Base-by-base conservation (phyloP, 1,140 invertebrate species). In the Caenorhabditis briggsae region DNA sequence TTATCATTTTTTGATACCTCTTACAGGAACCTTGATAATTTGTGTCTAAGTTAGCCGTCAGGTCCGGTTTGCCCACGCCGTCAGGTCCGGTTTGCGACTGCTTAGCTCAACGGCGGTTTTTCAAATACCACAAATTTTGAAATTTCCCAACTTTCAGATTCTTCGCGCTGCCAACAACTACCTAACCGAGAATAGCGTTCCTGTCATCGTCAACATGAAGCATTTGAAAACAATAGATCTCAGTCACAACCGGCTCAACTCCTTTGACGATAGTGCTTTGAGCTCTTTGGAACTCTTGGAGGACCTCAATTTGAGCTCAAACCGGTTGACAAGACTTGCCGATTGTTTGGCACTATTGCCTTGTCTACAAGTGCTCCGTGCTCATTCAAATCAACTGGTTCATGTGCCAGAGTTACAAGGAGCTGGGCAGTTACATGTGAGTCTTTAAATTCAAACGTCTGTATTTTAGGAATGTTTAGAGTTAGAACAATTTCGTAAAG, bases 181-280 rank as follows among this genome's bases (percentile, higher is more conserved):
- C 33, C 55, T 87, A 25, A 65, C 83, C 65, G 86, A 87, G 65
- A 64, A 59, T 20, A 82, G 65, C 23, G 83, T 87, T 9, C 70
- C 82, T 8, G 82, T 85, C 1, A 61, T 85, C n/a, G 83, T 84
- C n/a, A 58, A 74, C 16, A 58, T 84, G 65, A 84, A 84, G 12
- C 83, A 82, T 11, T 64, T 87, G 6, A 74, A 82, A 58, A 23
- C 61, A 2, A 64, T 87, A 9, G 86, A 87, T 61, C 46, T 87
- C 14, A 50, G 58, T 41, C 59, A 87, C 65, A 87, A 87, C 23
- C 78, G 65, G 14, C 59, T 87, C 14, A 53, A 82, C 23, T 87
- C 70, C 6, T 87, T 87, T 50, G 84, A 87, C 41, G 86, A 87
- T 83, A 87, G 86, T 53, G 86, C 86, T 8, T 46, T 87, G 25